Conservation (phyloP, 2,888 invertebrate species). For the Sphecodes monilicornis region DNA sequence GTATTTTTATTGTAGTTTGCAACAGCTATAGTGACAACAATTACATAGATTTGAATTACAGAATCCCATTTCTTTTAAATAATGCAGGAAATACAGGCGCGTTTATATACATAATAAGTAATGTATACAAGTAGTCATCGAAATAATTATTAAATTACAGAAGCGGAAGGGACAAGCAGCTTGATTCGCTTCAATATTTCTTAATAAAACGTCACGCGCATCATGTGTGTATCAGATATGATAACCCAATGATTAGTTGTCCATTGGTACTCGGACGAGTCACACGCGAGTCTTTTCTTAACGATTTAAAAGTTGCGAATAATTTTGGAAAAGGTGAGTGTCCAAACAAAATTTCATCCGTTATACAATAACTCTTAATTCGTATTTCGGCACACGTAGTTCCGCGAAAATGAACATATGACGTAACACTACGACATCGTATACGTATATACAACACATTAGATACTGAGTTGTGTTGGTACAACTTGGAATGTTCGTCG, state of each 20-base stretch:
- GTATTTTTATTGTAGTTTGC: background rate
- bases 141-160: background rate
- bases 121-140: too few relatives aligned
- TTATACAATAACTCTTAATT: background rate
- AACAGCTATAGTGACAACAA: background rate
- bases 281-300: background rate
- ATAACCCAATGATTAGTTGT: constrained; percentile 43
- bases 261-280: constrained; percentile 13
- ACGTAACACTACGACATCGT: constrained; percentile 2
- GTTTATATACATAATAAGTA: too few relatives aligned
- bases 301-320: constrained; percentile 4
- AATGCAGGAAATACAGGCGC: background rate
- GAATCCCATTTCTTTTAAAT: background rate
- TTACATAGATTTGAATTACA: background rate
- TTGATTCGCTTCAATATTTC: constrained; percentile 19
- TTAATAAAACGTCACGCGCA: constrained; percentile 18
- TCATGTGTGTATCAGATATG: constrained; percentile 20
- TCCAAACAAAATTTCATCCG: background rate
- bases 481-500: background rate
- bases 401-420: background rate
- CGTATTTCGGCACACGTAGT: background rate
- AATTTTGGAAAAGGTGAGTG: constrained; percentile 10
- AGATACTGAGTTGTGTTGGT: background rate
- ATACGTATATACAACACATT: background rate
- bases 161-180: constrained; percentile 29